phyloP scores from a whole-genome alignment of 2,888 invertebrate genomes.

The Helicoverpa assulta region DNA sequence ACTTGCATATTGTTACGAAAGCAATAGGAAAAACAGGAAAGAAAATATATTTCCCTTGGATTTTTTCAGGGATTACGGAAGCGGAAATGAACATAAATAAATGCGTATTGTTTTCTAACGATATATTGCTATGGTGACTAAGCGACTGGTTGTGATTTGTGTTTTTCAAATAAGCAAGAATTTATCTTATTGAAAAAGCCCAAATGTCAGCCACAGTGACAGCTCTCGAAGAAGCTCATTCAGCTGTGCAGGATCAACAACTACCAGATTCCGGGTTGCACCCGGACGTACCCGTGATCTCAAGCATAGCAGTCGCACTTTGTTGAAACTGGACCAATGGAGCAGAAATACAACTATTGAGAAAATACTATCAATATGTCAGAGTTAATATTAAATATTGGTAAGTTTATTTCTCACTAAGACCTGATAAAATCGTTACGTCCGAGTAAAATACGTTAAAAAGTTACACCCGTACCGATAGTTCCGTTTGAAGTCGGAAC shows the following conservation, averaged over 20 bases:
- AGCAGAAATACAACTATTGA: too few species aligned
- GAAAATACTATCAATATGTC: too few species aligned
- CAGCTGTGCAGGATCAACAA: too few species aligned
- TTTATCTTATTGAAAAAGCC: too few species aligned
- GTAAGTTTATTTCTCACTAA: not conserved
- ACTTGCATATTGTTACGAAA: not conserved
- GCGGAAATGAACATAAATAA: not conserved
- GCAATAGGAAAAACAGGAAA: constrained; percentile 1
- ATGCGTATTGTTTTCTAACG: not conserved
- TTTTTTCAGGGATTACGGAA: constrained; percentile 1
- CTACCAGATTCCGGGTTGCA: too few species aligned
- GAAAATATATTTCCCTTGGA: not conserved
- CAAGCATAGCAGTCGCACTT: too few species aligned
- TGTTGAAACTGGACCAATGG: too few species aligned
- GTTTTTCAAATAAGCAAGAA: not conserved
- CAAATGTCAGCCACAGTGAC: too few species aligned
- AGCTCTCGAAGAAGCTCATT: too few species aligned
- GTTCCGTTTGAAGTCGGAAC: constrained; percentile 61
- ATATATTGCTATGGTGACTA: not conserved
- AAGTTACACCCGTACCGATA: constrained; percentile 55
- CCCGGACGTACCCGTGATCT: too few species aligned
- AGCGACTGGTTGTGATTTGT: not conserved
- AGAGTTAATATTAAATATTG: not conserved
- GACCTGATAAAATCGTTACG: constrained; percentile 27
- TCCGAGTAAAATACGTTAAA: constrained; percentile 28